Evolutionary conservation across 2,888 invertebrate species (phyloP), one percentile per base, ranked within the genome.

Genomic region (Halocaridina rubra): DNA sequence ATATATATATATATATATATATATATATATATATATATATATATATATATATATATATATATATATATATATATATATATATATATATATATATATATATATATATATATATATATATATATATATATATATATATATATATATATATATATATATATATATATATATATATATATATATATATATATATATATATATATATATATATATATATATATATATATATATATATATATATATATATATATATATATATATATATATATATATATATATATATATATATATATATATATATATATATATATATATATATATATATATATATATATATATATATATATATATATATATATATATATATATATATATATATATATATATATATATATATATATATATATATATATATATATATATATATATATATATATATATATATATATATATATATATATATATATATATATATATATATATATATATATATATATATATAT

Each of bases 361-460:
- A 67, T 8, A 67, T 8, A 27, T 22, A 27, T 24, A 5, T 22
- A 27, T 24, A 27, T 22, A 3, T 67, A 22, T 67, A 67, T 22
- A 8, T 22, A 67, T 8, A 67, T 22, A 67, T 67, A 67, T 67
- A 67, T 67, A 67, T 67, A 67, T 67, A 67, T 67, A 67, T 67
- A 67, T 67, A 67, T 67, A 67, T 67, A 67, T 67, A 67, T 67
- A 67, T 67, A 67, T 67, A 67, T 67, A 67, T 67, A 67, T 67
- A 67, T 67, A 67, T 67, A 67, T 67, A 67, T 67, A 67, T 67
- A 67, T 67, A 67, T 67, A 67, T 22, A 67, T 24, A 24, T 24
- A 67, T 67, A 67, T 22, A 67, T 24, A 67, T 8, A 67, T 67
- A 67, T 24, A 67, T 64, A 64, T 64, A 64, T 64, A 1, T 64